Evolutionary conservation across 92 coral and sea anemone genomes (phyloP).

Genomic region (Phenganax stokvisi): DNA sequence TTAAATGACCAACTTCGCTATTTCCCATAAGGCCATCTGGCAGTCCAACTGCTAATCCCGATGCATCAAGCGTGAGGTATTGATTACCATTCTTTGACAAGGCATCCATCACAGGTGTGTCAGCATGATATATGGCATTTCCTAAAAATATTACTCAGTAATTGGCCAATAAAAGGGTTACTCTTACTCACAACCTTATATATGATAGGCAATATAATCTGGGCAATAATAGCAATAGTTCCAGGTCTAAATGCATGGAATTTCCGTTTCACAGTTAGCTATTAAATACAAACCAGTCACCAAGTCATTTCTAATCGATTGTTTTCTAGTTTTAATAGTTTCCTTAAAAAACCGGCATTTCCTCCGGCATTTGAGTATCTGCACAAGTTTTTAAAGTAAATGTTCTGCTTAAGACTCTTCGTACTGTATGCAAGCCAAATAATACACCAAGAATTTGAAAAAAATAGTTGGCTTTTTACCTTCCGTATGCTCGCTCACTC

Average conservation of each 20-base stretch:
- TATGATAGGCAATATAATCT: background rate
- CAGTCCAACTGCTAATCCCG: constrained; percentile 90
- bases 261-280: too few species aligned
- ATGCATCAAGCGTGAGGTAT: constrained; percentile 86
- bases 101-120: constrained; percentile 91
- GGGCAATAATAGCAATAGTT: too few species aligned
- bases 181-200: background rate
- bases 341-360: too few species aligned
- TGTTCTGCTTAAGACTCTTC: background rate
- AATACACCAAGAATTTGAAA: background rate
- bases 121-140: constrained; percentile 81
- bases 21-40: constrained; percentile 98
- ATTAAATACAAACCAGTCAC: too few species aligned
- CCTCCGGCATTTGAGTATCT: too few species aligned
- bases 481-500: constrained; percentile 68
- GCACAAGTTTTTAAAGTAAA: too few species aligned
- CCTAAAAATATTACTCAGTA: constrained; percentile 43
- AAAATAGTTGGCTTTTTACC: constrained; percentile 47
- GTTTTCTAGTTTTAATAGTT: too few species aligned
- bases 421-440: background rate
- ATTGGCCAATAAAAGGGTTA: background rate
- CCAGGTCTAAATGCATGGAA: too few species aligned
- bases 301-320: too few species aligned
- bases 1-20: constrained; percentile 96
- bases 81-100: constrained; percentile 59